Evolutionary conservation across 2,888 invertebrate species (phyloP), one percentile per base, ranked within the genome.

Genomic region (Sympetrum striolatum): DNA sequence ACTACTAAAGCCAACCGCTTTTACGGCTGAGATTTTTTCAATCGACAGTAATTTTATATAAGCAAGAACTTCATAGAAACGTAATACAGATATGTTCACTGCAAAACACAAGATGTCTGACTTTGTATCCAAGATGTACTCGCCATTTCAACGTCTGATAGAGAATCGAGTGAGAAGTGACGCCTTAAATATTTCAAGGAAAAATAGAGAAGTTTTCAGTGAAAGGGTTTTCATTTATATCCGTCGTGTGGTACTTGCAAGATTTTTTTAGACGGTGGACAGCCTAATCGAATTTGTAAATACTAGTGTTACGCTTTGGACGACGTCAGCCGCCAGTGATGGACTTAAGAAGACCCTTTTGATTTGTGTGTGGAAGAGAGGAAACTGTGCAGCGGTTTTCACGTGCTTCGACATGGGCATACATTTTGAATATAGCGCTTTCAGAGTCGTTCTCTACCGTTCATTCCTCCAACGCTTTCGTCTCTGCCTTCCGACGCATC

Each of bases 201-300:
- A 73, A 60, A 35, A 60, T 58, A 82, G 53, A 82, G 53, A 58
- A 53, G n/a, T 60, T 86, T 37, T 60, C 58, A 35, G 82, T 58
- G 82, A 60, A 82, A 64, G 12, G 64, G 58, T 82, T 58, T 58
- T 82, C 3, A 82, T 82, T 82, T 82, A 0, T 64, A 60, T n/a
- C 53, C 82, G 82, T 82, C 58, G 48, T 53, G 39, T 39, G 22
- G 35, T 58, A 44, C 53, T 82, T 31, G 35, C 58, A 35, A 14
- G 82, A 4, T 60, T 60, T 64, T 64, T 64, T 64, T 64, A n/a
- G 64, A 64, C 22, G 64, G 64, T 18, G 64, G 8, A n/a, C 25
- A 82, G 86, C 39, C 31, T 10, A 82, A 82, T n/a, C 53, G 53
- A 82, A n/a, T 60, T 86, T 86, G 86, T 86, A 86, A 35, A 86